Base-by-base conservation (phyloP, 2,888 invertebrate genomes). In the Tortricodes alternella region DNA sequence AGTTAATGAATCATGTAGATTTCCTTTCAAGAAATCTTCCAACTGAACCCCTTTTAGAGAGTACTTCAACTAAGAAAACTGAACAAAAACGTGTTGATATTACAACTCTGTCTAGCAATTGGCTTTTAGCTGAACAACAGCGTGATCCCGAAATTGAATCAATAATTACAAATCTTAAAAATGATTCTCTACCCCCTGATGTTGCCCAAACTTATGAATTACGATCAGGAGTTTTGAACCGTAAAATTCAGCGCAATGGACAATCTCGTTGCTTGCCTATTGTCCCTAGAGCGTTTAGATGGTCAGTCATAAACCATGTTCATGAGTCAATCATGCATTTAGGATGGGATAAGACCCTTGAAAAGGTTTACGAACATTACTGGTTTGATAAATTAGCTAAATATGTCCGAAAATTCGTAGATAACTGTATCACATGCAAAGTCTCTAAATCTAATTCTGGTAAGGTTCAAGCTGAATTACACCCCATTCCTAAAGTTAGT, bases 371-470 rank as follows among this genome's bases (percentile, higher is more conserved):
- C 4, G 38, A 50, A 1, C 19, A 23, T 2, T 50, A 50, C 3
- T 50, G 50, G 50, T 50, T 50, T 16, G 38, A 37, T 0, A 9
- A 37, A n/a, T 27, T 50, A 21, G 1, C 50, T 8, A 38, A 56
- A 29, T 43, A 49, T 11, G 49, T 56, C 8, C 38, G 58, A 43
- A 49, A 44, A 53, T 56, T 57, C 13, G 44, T 57, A 23, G 56
- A 44, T 8, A 56, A 50, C 27, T 56, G 50, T 11, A 46, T 46
- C 16, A 56, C 50, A 1, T 50, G 50, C 18, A 49, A 18, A 38
- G 11, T 50, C 24, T 38, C 39, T 5, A 50, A 50, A 11, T 46
- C 50, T 8, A 15, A 32, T 13, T 46, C 46, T n/a, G 51, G 46
- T 15, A 46, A 39, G 15, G 13, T 24, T 8, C 21, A 16, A 18